These are phyloP conservation scores for Toxostoma redivivum DNA, from an alignment of 2,113 vertebrate species.

Conservation along the genomic window DNA sequence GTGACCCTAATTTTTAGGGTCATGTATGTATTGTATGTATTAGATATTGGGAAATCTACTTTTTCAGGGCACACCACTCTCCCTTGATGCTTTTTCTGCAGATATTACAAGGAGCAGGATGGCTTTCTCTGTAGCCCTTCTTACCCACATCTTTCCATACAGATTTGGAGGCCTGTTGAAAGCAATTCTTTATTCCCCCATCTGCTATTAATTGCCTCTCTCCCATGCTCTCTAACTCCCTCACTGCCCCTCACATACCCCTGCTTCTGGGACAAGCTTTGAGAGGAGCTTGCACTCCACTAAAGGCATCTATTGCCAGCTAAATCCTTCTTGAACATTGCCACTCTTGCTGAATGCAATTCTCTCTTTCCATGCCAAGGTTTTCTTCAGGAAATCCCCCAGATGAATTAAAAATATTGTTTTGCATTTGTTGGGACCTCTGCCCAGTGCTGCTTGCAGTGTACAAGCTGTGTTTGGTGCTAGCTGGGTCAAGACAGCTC, in stretches of 20 bases:
- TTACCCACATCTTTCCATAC: not conserved
- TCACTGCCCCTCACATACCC: not conserved
- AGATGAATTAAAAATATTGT: slow-evolving; percentile 23
- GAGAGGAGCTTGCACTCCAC: not conserved
- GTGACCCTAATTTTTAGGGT: not conserved
- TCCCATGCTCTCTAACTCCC: not conserved
- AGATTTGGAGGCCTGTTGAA: not conserved
- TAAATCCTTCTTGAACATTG: not conserved
- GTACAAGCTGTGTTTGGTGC: not conserved
- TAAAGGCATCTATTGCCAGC: accelerated
- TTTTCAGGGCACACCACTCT: not conserved
- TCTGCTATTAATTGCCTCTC: not conserved
- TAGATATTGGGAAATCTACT: not conserved
- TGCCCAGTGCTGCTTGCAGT: not conserved
- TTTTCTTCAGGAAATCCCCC: slow-evolving; percentile 51
- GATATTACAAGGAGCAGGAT: not conserved
- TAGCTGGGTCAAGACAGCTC: not conserved
- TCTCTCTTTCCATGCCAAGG: not conserved
- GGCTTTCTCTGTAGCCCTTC: not conserved
- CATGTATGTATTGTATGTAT: not conserved
- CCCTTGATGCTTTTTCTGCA: not conserved
- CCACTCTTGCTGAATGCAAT: not conserved
- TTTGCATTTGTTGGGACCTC: slow-evolving; percentile 26
- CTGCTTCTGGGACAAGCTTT: not conserved
- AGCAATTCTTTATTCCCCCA: not conserved